Percentiles rank a stretch among this genome's conserved stretches.
Evolutionary conservation across 2,113 vertebrate genomes (phyloP).

Genomic region (Lucifuga dentata): DNA sequence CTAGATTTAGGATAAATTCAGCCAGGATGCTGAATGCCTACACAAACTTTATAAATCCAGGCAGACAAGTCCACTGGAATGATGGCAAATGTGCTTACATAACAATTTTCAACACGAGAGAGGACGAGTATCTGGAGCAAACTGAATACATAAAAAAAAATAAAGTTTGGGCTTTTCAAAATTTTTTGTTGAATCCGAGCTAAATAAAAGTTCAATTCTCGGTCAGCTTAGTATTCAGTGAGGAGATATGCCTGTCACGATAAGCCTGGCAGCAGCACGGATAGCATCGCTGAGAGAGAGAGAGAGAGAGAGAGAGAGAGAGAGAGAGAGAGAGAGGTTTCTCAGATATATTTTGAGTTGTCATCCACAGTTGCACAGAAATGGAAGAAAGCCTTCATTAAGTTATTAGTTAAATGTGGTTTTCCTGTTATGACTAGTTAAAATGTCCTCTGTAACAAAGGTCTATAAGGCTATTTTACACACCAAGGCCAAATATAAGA

Average conservation of each 20-base stretch:
- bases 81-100: background rate
- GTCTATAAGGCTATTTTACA: constrained; percentile 6
- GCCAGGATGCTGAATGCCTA: background rate
- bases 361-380: too few species aligned
- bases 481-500: constrained; percentile 11
- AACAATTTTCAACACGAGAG: background rate
- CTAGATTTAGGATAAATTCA: too few species aligned
- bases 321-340: background rate
- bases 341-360: too few species aligned
- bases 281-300: background rate
- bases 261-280: background rate
- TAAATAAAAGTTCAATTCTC: constrained; percentile 1
- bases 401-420: too few species aligned
- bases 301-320: constrained; percentile 13
- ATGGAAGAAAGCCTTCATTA: too few species aligned
- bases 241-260: constrained; percentile 6
- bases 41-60: background rate
- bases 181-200: constrained; percentile 4
- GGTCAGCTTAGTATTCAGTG: background rate
- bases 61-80: background rate
- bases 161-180: background rate
- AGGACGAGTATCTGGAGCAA: background rate
- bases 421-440: too few species aligned
- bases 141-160: background rate
- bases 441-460: too few species aligned